Percentiles rank a stretch among this genome's conserved stretches.
phyloP scores from a whole-genome alignment of 2,888 invertebrate species.

The Orthosia cruda region DNA sequence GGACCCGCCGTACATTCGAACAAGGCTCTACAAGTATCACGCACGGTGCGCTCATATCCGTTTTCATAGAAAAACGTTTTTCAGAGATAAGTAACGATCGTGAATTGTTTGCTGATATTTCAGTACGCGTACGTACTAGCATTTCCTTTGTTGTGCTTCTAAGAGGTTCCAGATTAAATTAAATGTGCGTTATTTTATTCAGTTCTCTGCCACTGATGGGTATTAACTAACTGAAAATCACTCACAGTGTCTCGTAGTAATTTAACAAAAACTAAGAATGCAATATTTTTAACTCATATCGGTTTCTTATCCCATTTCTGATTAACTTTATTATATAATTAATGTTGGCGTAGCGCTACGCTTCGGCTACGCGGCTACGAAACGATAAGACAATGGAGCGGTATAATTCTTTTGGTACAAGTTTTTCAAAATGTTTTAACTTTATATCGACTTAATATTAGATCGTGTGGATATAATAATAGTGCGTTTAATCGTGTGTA shows the following conservation, averaged over 20 bases:
- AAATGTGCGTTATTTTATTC: slow-evolving; percentile 10
- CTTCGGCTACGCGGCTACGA: slow-evolving; percentile 42
- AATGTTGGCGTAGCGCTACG: slow-evolving; percentile 20
- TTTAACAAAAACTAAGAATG: no score
- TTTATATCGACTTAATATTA: not conserved
- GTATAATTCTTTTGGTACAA: not conserved
- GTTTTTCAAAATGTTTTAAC: not conserved
- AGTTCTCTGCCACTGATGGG: not conserved
- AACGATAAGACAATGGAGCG: slow-evolving; percentile 15
- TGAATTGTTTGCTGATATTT: slow-evolving; percentile 46
- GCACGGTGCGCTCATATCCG: slow-evolving; percentile 51
- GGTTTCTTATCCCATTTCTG: not conserved
- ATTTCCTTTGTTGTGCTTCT: slow-evolving; percentile 45
- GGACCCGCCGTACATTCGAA: slow-evolving; percentile 48
- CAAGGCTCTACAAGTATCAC: slow-evolving; percentile 60
- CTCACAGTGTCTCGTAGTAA: no score
- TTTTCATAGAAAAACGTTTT: slow-evolving; percentile 62
- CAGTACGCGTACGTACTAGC: slow-evolving; percentile 13
- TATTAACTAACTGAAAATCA: not conserved
- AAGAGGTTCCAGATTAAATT: slow-evolving; percentile 11
- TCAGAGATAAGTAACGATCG: slow-evolving; percentile 59
- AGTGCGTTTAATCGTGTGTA: not conserved
- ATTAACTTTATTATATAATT: not conserved
- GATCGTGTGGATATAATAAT: not conserved
- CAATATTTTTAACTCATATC: no score